Conservation (phyloP, 2,888 invertebrate species). For the Gibbula magus region DNA sequence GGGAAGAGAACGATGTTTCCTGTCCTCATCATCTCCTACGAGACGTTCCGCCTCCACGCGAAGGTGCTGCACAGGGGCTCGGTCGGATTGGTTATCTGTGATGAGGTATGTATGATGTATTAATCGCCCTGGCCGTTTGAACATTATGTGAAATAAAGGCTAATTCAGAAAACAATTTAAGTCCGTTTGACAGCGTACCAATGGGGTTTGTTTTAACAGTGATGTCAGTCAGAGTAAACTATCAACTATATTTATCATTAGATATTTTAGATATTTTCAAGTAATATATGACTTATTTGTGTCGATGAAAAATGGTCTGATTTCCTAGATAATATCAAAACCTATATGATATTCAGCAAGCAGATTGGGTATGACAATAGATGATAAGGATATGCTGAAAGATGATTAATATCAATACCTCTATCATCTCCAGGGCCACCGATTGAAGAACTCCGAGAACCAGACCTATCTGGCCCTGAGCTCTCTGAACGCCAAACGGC, state of each 20-base stretch:
- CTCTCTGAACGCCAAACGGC: conserved; percentile 89
- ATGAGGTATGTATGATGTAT: conserved; percentile 81
- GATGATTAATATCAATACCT: background rate
- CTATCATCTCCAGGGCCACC: conserved; percentile 83
- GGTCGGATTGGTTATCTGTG: conserved; percentile 97
- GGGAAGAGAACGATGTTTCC: conserved; percentile 87
- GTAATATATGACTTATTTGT: too few relatives aligned
- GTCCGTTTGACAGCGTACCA: too few relatives aligned
- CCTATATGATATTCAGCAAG: background rate
- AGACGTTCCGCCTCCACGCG: conserved; percentile 96
- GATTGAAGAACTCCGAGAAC: conserved; percentile 98
- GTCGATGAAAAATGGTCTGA: too few relatives aligned
- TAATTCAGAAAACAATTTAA: too few relatives aligned
- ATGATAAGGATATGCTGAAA: background rate
- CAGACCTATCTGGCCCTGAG: conserved; percentile 92
- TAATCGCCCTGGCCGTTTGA: too few relatives aligned
- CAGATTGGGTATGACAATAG: background rate
- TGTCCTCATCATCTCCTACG: conserved; percentile 98
- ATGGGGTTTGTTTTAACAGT: too few relatives aligned
- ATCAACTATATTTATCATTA: too few relatives aligned
- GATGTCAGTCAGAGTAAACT: too few relatives aligned
- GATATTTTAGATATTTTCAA: too few relatives aligned
- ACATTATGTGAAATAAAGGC: too few relatives aligned
- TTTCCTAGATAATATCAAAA: too few relatives aligned
- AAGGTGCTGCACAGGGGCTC: conserved; percentile 87